Evolutionary conservation across 2,113 vertebrate genomes (phyloP), one percentile per base, ranked within the genome.

Genomic region (Oreotrochilus melanogaster): DNA sequence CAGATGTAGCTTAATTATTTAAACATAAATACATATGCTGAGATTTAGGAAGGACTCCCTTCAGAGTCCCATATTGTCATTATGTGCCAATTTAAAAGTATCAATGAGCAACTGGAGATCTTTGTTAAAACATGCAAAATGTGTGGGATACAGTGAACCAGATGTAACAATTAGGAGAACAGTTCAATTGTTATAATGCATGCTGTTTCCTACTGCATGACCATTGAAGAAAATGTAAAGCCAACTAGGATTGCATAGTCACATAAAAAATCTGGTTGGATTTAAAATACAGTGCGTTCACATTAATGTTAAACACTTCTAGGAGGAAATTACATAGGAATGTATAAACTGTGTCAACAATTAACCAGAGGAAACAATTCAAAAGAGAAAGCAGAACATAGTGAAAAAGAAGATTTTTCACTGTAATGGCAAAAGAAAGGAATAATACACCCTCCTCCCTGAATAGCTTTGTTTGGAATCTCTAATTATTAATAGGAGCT

Each of bases 1-100:
- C 97, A 98, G 97, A 97, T 96, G 93, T 96, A 95, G 76, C 97
- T 97, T 98, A 98, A 97, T 96, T 97, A 94, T 97, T 98, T 96
- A 96, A 78, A 96, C 95, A 95, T 97, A 95, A 98, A 97, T 96
- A 94, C 97, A 98, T 96, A 96, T 95, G 93, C 91, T 97, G 95
- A 97, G 95, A 93, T 97, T 97, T 97, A 97, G 81, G 92, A 97
- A 97, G 95, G 95, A 97, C 64, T 97, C 95, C 92, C 96, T 97
- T 94, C 84, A 97, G 97, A 97, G 96, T 88, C 90, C 89, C 85
- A 56, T 94, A 96, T 96, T 95, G 95, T 95, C 94, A 93, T 97
- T 97, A 95, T 97, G 89, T 95, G 80, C 92, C 86, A 94, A 78
- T 98, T 97, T 95, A 94, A 96, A 97, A 86, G 84, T 96, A 97